Percentiles rank a stretch among this genome's conserved stretches.
Evolutionary conservation across 2,113 vertebrate species (phyloP).

Genomic region (Megaleporinus macrocephalus): DNA sequence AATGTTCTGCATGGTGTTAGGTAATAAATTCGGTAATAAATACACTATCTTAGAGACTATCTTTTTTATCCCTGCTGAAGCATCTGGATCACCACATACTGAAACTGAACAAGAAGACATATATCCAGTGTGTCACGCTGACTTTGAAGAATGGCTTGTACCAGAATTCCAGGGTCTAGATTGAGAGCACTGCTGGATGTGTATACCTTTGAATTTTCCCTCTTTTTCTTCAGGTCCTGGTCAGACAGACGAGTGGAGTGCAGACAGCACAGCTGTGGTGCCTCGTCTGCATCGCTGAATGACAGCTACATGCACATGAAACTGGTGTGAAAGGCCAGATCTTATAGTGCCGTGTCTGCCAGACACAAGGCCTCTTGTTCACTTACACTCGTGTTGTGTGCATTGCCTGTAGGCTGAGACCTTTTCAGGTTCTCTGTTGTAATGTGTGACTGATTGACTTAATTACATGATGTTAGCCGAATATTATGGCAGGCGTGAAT

Average conservation of each 20-base stretch:
- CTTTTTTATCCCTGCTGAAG: background rate
- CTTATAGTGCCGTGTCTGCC: slow-evolving; percentile 48
- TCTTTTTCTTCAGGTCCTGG: slow-evolving; percentile 26
- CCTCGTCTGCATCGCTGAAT: slow-evolving; percentile 67
- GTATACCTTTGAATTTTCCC: slow-evolving; percentile 43
- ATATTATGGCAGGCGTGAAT: background rate
- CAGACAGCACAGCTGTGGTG: slow-evolving; percentile 59
- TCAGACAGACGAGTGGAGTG: slow-evolving; percentile 27
- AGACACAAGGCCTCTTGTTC: slow-evolving; percentile 61
- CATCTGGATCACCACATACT: background rate
- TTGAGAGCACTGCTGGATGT: background rate
- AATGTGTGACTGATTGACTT: background rate
- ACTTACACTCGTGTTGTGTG: background rate
- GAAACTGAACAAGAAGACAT: background rate
- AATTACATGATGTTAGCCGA: background rate
- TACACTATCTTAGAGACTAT: background rate
- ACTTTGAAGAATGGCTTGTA: background rate
- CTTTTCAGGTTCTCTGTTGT: background rate
- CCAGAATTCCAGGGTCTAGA: background rate
- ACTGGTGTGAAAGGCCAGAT: background rate
- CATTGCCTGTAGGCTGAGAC: background rate
- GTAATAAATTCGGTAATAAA: no score
- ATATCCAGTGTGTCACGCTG: background rate
- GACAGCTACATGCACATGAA: slow-evolving; percentile 54
- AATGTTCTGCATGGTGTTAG: background rate